Evolutionary conservation across 1,140 invertebrate genomes (phyloP).

Genomic region (Colletes gigas): DNA sequence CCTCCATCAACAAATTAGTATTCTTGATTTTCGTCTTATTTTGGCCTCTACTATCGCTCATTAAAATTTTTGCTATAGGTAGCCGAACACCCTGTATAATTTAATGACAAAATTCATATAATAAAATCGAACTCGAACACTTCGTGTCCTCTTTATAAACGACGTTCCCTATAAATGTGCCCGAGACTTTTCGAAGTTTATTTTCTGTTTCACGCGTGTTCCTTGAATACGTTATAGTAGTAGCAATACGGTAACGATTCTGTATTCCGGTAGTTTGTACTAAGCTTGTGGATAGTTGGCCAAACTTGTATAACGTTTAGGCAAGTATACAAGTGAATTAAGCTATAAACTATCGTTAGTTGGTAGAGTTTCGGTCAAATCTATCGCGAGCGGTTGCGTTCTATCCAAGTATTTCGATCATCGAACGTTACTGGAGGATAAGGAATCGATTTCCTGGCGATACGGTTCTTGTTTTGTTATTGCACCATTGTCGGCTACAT

Average conservation of each 20-base stretch:
- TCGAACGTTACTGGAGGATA: background rate
- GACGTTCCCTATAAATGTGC: too few relatives aligned
- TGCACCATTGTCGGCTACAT: too few relatives aligned
- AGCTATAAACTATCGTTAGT: background rate
- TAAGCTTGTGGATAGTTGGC: slow-evolving; percentile 7
- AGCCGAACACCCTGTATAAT: too few relatives aligned
- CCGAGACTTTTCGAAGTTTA: background rate
- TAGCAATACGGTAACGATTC: background rate
- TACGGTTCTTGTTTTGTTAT: background rate
- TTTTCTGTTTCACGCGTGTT: background rate
- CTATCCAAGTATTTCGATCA: background rate
- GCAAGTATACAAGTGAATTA: background rate
- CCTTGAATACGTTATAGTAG: background rate
- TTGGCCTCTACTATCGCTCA: too few relatives aligned
- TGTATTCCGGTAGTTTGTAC: background rate
- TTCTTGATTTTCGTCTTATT: too few relatives aligned
- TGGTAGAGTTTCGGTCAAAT: background rate
- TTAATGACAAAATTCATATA: too few relatives aligned
- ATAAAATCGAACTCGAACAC: too few relatives aligned
- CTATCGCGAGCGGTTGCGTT: background rate
- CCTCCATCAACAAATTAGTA: too few relatives aligned
- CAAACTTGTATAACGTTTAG: slow-evolving; percentile 15
- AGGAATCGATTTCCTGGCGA: background rate
- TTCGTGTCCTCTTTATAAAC: too few relatives aligned
- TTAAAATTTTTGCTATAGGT: too few relatives aligned